Evolutionary conservation across 2,113 vertebrate genomes (phyloP), one percentile per base, ranked within the genome.

Genomic region (Trogon surrucura): DNA sequence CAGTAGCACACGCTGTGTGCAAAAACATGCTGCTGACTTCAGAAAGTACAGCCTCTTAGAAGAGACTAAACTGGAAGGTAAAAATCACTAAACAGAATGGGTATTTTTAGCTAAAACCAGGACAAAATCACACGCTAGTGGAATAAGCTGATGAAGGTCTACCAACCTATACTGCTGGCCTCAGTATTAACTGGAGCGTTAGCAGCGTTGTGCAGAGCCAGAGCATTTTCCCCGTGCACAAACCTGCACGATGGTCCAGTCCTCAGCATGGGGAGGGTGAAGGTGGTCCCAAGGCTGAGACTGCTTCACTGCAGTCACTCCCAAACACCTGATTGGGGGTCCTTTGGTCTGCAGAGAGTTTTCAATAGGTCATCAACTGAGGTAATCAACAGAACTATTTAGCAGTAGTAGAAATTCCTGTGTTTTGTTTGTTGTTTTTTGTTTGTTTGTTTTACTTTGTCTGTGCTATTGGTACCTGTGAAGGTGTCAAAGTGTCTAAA

Each of bases 331-430:
- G 30, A 4, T 11, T 75, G 34, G 18, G 41, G 20, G 34, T 51
- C 47, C 62, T 80, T 25, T 2, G 0, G n/a, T 56, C 60, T 4
- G 2, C 6, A 1, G 16, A 30, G 22, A 41, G 34, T 13, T 81
- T 19, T 53, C 45, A 5, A 2, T 53, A 10, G 20, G 6, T 70
- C 32, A 57, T 65, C 41, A 61, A 21, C 30, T 41, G 41, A 41
- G 41, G 41, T 70, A 34, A 57, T 69, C 41, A 61, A 21, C 30
- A 60, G 20, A 65, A 67, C 4, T 19, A 26, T 18, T 5, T 34
- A 75, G 26, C 9, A 53, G 13, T 21, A 41, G 16, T 30, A 80
- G 44, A 26, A 78, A 74, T 11, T 54, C 44, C 18, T 20, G 16
- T 23, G 60, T 10, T 36, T 61, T 26, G 10, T 7, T 57, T 57